Percentiles rank a stretch among this genome's conserved stretches.
Conservation (phyloP, 2,113 vertebrate genomes). For the Trogon melanurus region DNA sequence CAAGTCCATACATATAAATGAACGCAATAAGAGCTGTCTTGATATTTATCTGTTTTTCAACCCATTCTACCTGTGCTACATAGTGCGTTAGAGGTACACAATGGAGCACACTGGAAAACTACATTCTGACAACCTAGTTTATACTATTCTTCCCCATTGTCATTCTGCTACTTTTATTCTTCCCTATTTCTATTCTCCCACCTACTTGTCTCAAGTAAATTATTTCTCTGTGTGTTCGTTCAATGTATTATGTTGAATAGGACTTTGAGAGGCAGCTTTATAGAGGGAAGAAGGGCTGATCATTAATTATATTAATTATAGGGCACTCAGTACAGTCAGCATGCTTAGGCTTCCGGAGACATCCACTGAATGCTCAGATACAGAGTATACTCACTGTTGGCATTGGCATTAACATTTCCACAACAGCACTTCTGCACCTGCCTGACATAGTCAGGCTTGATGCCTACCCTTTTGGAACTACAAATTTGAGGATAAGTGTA, state of each 20-base stretch:
- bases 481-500: background rate
- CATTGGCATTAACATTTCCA: background rate
- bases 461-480: background rate
- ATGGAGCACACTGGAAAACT: background rate
- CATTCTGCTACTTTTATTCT: background rate
- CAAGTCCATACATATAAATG: background rate
- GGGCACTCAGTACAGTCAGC: background rate
- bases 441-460: background rate
- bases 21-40: background rate
- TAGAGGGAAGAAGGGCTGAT: background rate
- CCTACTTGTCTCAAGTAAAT: background rate
- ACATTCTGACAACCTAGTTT: background rate
- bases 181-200: background rate
- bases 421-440: background rate
- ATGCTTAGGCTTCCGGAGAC: background rate
- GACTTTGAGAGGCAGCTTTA: background rate
- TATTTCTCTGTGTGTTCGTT: background rate
- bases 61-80: background rate
- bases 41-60: background rate
- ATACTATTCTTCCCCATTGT: background rate
- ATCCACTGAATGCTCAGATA: background rate
- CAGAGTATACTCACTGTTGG: background rate
- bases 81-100: background rate
- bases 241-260: background rate
- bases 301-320: slow-evolving; percentile 1